Base-by-base conservation (phyloP, 2,113 vertebrate genomes). In the Hydrolagus affinis region DNA sequence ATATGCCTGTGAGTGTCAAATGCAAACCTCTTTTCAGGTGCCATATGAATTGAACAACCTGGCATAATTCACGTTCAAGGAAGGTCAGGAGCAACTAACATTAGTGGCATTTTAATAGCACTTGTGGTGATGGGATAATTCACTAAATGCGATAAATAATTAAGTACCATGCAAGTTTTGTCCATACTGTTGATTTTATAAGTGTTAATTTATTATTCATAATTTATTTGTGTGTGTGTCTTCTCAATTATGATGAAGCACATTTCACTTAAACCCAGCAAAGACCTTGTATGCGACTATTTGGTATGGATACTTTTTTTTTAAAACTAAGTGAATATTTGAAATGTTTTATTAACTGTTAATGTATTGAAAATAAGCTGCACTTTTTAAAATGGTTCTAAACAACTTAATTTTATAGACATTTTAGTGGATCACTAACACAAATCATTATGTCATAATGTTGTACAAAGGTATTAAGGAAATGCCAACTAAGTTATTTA, bases 201-300 rank as follows among this genome's bases (percentile, higher is more conserved):
- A 77, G 25, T 64, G 25, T 75, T 62, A 74, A 64, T 75, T 71
- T 74, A 85, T 75, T 66, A 30, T 73, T 60, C 8, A 64, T 74
- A 73, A 73, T 74, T 85, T 60, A 73, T 73, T 74, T 85, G 32
- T 21, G 62, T 83, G n/a, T 28, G 15, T 57, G 19, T 70, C 23
- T 70, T 17, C 21, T n/a, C 57, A 25, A 11, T 85, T 85, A 57
- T 57, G 85, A 85, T 71, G 59, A 85, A 75, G 85, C 85, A 74
- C 71, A 85, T 85, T 85, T 70, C 85, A 85, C 85, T 85, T 85
- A 73, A 60, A 70, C 70, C 70, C 85, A 71, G 68, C 68, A 85
- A 85, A 74, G 85, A 85, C 30, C 78, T 73, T 85, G 85, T 85
- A 62, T 71, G 17, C 85, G 28, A 85, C 71, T 74, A 70, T 62